Percentiles rank a stretch among this genome's conserved stretches.
These are phyloP conservation scores for Poicephalus meyeri DNA, from an alignment of 2,113 vertebrate species.

Conservation along the genomic window DNA sequence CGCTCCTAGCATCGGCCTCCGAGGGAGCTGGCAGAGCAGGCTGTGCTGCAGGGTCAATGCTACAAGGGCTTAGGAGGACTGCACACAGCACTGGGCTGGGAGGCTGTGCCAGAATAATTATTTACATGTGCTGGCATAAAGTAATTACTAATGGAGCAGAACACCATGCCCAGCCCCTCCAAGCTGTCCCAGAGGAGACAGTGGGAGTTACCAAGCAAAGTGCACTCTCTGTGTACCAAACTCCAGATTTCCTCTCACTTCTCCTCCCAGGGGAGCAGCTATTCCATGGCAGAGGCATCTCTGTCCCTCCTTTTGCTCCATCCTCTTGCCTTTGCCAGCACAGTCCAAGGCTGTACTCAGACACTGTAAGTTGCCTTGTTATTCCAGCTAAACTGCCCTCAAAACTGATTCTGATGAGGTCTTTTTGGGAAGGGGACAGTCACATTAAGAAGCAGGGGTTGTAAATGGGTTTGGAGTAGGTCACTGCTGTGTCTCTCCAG, in stretches of 20 bases:
- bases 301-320: neutral
- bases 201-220: constrained; percentile 13
- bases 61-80: neutral
- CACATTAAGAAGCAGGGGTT: neutral
- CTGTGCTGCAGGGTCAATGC: neutral
- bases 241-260: neutral
- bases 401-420: neutral
- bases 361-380: neutral
- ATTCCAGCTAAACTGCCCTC: neutral
- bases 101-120: constrained; percentile 45
- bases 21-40: neutral
- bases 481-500: neutral
- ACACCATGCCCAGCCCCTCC: neutral
- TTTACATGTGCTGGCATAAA: constrained; percentile 57
- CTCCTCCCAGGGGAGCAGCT: neutral
- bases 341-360: neutral
- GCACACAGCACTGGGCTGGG: neutral
- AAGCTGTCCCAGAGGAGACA: neutral
- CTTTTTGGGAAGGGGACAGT: neutral
- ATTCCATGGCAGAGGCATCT: neutral
- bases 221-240: neutral
- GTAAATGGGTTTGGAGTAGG: neutral
- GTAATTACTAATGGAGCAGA: constrained; percentile 28
- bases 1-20: accelerated
- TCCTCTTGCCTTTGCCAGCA: neutral